phyloP scores from a whole-genome alignment of 2,888 invertebrate genomes.

The Hecatera dysodea region DNA sequence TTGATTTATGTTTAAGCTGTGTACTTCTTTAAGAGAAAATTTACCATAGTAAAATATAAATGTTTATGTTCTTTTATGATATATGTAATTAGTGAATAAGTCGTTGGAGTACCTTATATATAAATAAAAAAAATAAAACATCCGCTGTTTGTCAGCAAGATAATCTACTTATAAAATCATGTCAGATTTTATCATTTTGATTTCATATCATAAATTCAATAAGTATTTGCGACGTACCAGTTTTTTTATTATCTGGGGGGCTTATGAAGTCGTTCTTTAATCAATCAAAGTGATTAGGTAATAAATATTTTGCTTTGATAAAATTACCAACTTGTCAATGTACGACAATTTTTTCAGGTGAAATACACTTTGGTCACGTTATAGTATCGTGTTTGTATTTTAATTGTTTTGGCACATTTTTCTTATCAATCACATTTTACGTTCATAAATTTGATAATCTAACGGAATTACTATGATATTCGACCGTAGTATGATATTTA shows the following conservation, averaged over 20 bases:
- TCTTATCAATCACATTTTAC: neutral
- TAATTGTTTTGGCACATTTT: neutral
- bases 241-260: conserved; percentile 6
- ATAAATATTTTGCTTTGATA: conserved; percentile 15
- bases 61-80: too few relatives aligned
- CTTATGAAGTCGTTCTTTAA: neutral
- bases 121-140: neutral
- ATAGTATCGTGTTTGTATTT: neutral
- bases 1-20: too few relatives aligned
- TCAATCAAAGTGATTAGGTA: conserved; percentile 5
- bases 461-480: too few relatives aligned
- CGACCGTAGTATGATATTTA: too few relatives aligned
- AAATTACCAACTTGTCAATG: neutral
- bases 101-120: too few relatives aligned
- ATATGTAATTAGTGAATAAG: too few relatives aligned
- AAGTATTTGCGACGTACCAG: neutral
- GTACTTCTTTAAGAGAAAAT: too few relatives aligned
- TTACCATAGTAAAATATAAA: too few relatives aligned
- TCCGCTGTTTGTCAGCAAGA: neutral
- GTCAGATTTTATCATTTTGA: neutral
- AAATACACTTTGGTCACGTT: conserved; percentile 3
- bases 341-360: neutral
- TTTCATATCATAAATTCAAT: conserved; percentile 1
- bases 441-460: neutral
- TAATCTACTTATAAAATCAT: neutral